phyloP scores from a whole-genome alignment of 2,888 invertebrate species.

The Dione vanillae region DNA sequence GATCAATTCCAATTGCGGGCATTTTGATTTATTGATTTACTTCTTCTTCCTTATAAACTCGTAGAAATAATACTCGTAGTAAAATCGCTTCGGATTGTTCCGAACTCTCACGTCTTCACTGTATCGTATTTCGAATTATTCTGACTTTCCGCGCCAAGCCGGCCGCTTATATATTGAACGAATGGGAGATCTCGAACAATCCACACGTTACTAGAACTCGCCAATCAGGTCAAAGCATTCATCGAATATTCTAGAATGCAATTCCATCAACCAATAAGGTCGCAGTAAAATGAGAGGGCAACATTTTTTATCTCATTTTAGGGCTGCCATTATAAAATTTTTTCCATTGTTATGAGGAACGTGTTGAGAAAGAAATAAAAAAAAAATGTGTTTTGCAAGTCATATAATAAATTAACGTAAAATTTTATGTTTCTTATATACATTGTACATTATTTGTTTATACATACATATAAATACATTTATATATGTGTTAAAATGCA shows the following conservation, averaged over 20 bases:
- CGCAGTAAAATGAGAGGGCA: conserved; percentile 47
- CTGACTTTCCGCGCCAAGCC: conserved; percentile 63
- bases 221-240: conserved; percentile 57
- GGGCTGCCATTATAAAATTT: conserved; percentile 23
- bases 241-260: conserved; percentile 59
- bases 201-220: conserved; percentile 52
- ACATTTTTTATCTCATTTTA: conserved; percentile 23
- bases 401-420: too few relatives aligned
- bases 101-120: conserved; percentile 59
- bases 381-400: too few relatives aligned
- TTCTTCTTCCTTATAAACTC: conserved; percentile 45
- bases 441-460: too few relatives aligned
- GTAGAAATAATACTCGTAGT: conserved; percentile 42
- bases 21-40: conserved; percentile 66
- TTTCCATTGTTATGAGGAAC: background rate
- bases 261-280: conserved; percentile 55
- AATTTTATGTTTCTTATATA: too few relatives aligned
- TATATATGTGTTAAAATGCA: too few relatives aligned
- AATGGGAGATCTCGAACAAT: conserved; percentile 61
- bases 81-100: conserved; percentile 58
- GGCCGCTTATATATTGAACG: conserved; percentile 61
- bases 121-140: conserved; percentile 68
- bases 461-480: too few relatives aligned
- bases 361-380: too few relatives aligned
- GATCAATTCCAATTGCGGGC: conserved; percentile 83